Conservation (phyloP, 2,888 invertebrate species). For the Cheiracanthium punctorium region DNA sequence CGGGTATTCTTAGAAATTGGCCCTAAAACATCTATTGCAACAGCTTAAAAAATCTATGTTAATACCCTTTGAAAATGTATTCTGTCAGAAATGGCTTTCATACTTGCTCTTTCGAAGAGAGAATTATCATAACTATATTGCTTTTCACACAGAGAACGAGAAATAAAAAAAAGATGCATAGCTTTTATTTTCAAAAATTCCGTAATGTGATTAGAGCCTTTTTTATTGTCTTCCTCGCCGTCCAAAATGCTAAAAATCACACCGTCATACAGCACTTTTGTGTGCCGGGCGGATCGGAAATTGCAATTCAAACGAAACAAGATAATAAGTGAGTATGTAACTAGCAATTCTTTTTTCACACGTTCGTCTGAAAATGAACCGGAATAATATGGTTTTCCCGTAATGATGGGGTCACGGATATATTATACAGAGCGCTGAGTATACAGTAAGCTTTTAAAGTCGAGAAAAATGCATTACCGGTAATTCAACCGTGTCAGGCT, state of each 20-base stretch:
- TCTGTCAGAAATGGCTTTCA: too few species aligned
- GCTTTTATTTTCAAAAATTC: too few species aligned
- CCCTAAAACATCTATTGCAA: too few species aligned
- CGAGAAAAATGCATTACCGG: background rate
- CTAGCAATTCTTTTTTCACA: constrained; percentile 1
- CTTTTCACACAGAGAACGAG: too few species aligned
- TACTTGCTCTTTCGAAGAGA: too few species aligned
- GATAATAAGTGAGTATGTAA: background rate
- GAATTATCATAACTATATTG: too few species aligned
- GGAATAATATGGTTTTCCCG: background rate
- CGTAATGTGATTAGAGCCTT: background rate
- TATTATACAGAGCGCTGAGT: background rate
- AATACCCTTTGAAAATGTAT: too few species aligned
- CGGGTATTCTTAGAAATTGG: too few species aligned
- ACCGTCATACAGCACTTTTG: too few species aligned
- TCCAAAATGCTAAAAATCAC: too few species aligned
- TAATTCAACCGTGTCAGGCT: constrained; percentile 7
- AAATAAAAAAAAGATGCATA: too few species aligned
- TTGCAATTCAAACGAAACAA: background rate
- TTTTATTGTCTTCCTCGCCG: background rate
- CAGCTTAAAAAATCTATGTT: too few species aligned
- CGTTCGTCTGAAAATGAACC: background rate
- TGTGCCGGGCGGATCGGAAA: background rate
- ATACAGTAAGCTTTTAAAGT: constrained; percentile 14
- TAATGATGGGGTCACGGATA: constrained; percentile 8